phyloP scores from a whole-genome alignment of 1,140 invertebrate species.

The Brachionus sp. region DNA sequence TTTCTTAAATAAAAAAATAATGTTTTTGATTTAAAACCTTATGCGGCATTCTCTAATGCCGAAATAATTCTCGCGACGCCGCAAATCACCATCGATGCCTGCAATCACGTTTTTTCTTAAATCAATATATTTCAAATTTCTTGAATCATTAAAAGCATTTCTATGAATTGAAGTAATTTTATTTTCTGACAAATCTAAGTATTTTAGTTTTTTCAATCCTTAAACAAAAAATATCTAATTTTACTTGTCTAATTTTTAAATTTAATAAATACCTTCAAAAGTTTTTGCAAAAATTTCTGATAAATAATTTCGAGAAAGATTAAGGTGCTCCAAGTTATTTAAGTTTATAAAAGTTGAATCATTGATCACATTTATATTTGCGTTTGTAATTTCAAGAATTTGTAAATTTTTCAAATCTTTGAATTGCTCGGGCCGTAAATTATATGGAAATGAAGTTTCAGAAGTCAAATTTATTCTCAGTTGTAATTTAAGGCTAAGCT shows the following conservation, averaged over 20 bases:
- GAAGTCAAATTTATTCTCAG: not conserved
- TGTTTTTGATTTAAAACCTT: not conserved
- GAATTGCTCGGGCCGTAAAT: not conserved
- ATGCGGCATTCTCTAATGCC: not conserved
- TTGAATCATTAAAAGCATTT: not conserved
- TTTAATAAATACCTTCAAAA: not conserved
- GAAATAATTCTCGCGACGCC: not conserved
- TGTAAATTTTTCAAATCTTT: not conserved
- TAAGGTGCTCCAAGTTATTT: not conserved
- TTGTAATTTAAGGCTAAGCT: not conserved
- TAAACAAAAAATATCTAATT: not conserved
- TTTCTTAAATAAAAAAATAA: not conserved
- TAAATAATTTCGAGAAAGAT: not conserved
- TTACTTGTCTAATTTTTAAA: not conserved
- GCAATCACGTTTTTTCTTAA: not conserved
- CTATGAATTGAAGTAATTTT: not conserved
- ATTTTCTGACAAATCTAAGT: not conserved
- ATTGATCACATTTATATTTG: not conserved
- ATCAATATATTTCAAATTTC: not conserved
- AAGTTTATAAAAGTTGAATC: not conserved
- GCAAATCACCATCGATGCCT: not conserved
- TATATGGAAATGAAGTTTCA: not conserved
- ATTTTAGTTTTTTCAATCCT: not conserved
- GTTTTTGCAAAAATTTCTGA: not conserved
- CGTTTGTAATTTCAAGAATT: not conserved